A percentile compares a stretch with the other conserved stretches of the same genome.
These are phyloP conservation scores for Crotalus tigris DNA, from an alignment of 2,113 vertebrate species.

Conservation along the genomic window DNA sequence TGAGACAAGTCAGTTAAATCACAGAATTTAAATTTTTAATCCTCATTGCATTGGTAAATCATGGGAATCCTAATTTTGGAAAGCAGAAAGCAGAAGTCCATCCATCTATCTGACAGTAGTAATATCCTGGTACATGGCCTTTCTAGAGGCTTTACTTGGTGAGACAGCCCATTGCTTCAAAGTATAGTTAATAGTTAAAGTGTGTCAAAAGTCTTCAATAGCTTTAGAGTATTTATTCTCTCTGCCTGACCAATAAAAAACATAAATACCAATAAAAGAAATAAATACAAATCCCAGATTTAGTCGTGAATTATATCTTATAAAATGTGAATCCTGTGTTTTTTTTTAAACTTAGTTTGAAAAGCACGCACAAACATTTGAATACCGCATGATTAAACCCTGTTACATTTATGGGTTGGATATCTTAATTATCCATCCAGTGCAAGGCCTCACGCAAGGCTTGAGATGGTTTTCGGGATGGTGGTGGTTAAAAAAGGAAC, in stretches of 20 bases:
- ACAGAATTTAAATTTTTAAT: not conserved
- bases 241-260: not conserved
- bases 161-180: not conserved
- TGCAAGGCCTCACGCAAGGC: not conserved
- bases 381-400: not conserved
- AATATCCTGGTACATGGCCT: not conserved
- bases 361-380: not conserved
- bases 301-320: not conserved
- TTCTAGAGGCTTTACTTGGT: not conserved
- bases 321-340: not conserved
- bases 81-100: not conserved
- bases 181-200: not conserved
- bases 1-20: not conserved
- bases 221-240: not conserved
- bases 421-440: not conserved
- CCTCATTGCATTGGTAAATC: not conserved
- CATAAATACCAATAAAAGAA: not conserved
- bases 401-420: not conserved
- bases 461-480: not conserved
- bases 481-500: not conserved
- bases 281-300: not conserved
- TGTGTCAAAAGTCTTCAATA: not conserved
- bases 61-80: not conserved
- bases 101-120: not conserved
- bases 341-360: not conserved